Percentiles rank a stretch among this genome's conserved stretches.
phyloP scores from a whole-genome alignment of 2,113 vertebrate genomes.

The Paradisaea rubra region DNA sequence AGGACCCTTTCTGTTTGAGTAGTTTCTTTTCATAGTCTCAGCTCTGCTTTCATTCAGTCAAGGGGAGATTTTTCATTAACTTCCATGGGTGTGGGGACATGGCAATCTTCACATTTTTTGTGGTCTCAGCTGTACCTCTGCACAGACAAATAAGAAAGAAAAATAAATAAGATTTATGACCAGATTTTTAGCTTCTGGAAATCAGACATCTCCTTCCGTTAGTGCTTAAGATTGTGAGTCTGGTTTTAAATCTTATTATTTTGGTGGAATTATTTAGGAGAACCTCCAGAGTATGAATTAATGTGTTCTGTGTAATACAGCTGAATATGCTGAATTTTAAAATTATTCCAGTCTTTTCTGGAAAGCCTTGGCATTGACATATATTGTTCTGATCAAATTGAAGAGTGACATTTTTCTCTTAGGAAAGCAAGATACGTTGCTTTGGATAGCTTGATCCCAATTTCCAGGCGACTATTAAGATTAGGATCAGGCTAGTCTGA shows the following conservation, averaged over 20 bases:
- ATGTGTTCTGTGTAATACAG: not conserved
- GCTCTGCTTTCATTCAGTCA: not conserved
- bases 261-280: not conserved
- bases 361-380: not conserved
- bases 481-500: not conserved
- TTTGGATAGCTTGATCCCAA: not conserved
- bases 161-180: not conserved
- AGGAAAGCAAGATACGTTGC: not conserved
- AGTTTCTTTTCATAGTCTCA: not conserved
- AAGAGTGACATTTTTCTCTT: not conserved
- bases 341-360: not conserved
- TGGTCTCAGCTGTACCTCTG: not conserved
- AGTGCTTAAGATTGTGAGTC: rapidly evolving
- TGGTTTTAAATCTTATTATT: not conserved
- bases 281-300: not conserved
- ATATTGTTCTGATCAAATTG: not conserved
- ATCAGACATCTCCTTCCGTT: not conserved
- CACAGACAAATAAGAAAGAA: not conserved
- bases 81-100: not conserved
- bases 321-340: not conserved
- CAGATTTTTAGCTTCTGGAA: not conserved
- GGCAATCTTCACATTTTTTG: not conserved
- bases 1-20: not conserved
- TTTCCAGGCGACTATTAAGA: not conserved
- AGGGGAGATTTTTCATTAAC: not conserved